Base-by-base conservation (phyloP, 2,888 invertebrate species). In the Hemistola chrysoprasaria region DNA sequence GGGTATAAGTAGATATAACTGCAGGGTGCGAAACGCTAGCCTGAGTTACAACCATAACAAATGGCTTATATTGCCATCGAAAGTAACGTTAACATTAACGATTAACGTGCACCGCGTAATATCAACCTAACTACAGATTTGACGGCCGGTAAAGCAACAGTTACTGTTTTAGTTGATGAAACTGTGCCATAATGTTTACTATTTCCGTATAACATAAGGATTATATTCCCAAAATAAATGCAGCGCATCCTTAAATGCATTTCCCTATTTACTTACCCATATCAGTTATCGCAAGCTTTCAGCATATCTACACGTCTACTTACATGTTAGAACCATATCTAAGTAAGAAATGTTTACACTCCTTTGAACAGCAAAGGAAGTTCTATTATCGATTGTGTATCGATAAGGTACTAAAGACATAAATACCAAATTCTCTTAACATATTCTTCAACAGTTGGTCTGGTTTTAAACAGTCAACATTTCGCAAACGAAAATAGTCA, bases 401-500 rank as follows among this genome's bases (percentile, higher is more conserved):
- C 8, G 37, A 37, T 20, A 42, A 2, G 29, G 32, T 37, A 22
- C 35, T 6, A 28, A 16, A 23, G n/a, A n/a, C n/a, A n/a, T n/a
- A n/a, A n/a, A n/a, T n/a, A 3, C 7, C 3, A 6, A 0, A 22
- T 24, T 31, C n/a, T 55, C 54, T 64, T 48, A 60, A 48, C 55
- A 43, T 52, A 50, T 48, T 46, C 48, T 47, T 60, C 62, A 53
- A 51, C 65, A 59, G 46, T 51, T 45, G 52, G 22, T 53, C 65
- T 58, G 53, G 26, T 46, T 51, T 50, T 24, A 42, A 50, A 24
- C 29, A 25, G 30, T 48, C 47, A 51, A 53, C 47, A 53, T 31
- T 40, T 39, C 16, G 39, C 44, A 39, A 33, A 56, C 40, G 11
- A 53, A 54, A 53, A 53, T 49, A 55, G 31, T 28, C 59, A 47